Evolutionary conservation across 2,888 invertebrate species (phyloP).

Genomic region (Diarsia brunnea): DNA sequence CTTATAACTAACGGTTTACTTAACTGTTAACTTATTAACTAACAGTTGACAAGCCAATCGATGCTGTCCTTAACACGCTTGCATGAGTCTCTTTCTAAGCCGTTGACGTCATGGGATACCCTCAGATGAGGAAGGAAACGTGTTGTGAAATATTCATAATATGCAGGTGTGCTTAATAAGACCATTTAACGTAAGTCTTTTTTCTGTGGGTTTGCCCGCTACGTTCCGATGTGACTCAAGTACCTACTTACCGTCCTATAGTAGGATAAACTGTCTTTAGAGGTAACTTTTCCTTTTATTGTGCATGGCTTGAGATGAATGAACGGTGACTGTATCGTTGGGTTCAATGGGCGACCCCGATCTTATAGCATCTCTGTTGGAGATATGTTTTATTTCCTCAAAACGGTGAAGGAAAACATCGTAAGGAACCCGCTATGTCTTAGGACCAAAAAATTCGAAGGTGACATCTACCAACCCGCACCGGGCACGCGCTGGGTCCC

Average conservation of each 20-base stretch:
- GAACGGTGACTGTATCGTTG: background rate
- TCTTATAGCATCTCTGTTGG: background rate
- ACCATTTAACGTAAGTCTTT: background rate
- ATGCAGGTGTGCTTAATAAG: background rate
- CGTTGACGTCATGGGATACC: background rate
- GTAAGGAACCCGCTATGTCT: too few relatives aligned
- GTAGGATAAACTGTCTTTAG: background rate
- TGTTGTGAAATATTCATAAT: background rate
- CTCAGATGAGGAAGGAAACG: conserved; percentile 28
- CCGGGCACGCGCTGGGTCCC: too few relatives aligned
- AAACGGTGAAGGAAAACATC: too few relatives aligned
- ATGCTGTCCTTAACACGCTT: background rate
- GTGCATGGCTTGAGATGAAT: background rate
- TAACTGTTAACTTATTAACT: too few relatives aligned
- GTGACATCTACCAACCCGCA: too few relatives aligned
- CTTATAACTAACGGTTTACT: too few relatives aligned
- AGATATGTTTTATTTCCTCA: background rate
- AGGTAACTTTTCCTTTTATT: background rate
- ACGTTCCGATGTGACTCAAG: background rate
- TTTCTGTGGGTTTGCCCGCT: background rate
- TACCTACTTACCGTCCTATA: too few relatives aligned
- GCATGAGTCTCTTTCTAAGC: background rate
- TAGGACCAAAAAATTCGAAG: too few relatives aligned
- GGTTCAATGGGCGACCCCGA: background rate
- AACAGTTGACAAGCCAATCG: background rate